Conservation (phyloP, 2,113 vertebrate species). For the Larimichthys crocea region DNA sequence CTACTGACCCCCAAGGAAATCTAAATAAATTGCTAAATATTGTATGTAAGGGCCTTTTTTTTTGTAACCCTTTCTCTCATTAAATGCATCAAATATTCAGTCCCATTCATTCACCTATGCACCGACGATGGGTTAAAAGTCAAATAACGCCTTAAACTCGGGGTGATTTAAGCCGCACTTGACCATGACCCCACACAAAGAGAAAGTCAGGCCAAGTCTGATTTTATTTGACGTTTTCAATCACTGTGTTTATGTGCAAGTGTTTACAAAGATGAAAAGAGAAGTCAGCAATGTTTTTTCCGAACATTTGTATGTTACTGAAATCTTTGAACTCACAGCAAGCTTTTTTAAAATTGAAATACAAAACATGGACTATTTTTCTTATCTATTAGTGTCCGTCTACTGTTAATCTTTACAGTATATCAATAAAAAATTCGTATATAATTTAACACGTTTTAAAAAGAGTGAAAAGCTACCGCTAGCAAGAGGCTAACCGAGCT, state of each 20-base stretch:
- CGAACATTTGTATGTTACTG: slow-evolving; percentile 46
- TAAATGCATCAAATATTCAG: slow-evolving; percentile 41
- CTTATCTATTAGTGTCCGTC: neutral
- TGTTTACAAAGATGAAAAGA: slow-evolving; percentile 61
- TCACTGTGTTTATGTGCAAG: slow-evolving; percentile 20
- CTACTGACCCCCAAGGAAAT: slow-evolving; percentile 77
- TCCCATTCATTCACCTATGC: neutral
- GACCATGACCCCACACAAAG: slow-evolving; percentile 45
- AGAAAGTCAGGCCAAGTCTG: slow-evolving; percentile 25
- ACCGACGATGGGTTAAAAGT: slow-evolving; percentile 25
- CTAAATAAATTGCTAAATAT: slow-evolving; percentile 74
- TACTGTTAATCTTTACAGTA: neutral
- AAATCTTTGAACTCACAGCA: slow-evolving; percentile 52
- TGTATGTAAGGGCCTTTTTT: slow-evolving; percentile 28
- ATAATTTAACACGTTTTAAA: too few relatives aligned
- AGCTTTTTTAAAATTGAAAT: slow-evolving; percentile 1
- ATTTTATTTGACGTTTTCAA: slow-evolving; percentile 40
- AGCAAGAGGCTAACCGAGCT: too few relatives aligned
- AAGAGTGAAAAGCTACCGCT: too few relatives aligned
- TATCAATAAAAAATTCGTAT: neutral
- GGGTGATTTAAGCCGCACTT: slow-evolving; percentile 32
- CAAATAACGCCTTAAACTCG: neutral
- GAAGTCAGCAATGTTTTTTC: slow-evolving; percentile 46
- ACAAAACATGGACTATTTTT: neutral
- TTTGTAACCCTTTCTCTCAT: slow-evolving; percentile 32